A percentile compares a stretch with the other conserved stretches of the same genome.
These are phyloP conservation scores for Dryoscopus gambensis DNA, from an alignment of 2,113 vertebrate genomes.

Conservation along the genomic window DNA sequence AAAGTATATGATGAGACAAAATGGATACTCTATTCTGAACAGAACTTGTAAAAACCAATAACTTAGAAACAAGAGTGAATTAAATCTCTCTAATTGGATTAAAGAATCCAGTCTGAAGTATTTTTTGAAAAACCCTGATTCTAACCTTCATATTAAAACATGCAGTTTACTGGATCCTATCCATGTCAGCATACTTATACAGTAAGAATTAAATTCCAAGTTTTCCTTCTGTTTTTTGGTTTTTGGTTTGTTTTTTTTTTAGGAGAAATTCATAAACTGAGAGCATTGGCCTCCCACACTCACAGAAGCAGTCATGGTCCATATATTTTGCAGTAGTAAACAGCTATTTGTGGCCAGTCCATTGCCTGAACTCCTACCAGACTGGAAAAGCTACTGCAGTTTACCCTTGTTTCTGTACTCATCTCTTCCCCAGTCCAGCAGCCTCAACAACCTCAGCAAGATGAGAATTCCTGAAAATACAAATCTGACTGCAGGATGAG, in stretches of 20 bases:
- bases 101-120: background rate
- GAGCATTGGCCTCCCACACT: background rate
- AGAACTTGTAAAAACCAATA: conserved; percentile 21
- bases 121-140: background rate
- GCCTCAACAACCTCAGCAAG: background rate
- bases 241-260: background rate
- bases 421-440: background rate
- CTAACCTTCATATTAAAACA: conserved; percentile 17
- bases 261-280: background rate
- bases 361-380: background rate
- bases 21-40: conserved; percentile 3
- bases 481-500: background rate
- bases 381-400: background rate
- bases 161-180: background rate
- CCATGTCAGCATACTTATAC: conserved; percentile 1
- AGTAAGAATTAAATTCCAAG: background rate
- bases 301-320: conserved; percentile 4
- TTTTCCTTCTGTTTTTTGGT: background rate
- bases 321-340: background rate
- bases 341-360: background rate
- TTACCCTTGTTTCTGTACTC: background rate
- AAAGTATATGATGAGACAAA: conserved; percentile 39
- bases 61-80: conserved; percentile 9
- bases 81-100: background rate
- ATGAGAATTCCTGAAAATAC: background rate